phyloP scores from a whole-genome alignment of 2,113 vertebrate species.

The Oncorhynchus mykiss region DNA sequence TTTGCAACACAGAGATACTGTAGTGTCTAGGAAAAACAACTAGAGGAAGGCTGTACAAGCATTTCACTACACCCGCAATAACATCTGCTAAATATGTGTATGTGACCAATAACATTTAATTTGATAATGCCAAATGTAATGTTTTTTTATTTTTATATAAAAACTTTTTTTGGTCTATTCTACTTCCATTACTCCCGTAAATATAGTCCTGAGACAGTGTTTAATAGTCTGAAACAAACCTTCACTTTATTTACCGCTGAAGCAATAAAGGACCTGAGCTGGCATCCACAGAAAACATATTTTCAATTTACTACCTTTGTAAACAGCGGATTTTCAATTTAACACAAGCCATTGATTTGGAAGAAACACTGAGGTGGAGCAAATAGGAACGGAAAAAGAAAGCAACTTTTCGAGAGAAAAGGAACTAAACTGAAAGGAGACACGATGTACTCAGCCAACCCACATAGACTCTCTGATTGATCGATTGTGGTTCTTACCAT shows the following conservation, averaged over 20 bases:
- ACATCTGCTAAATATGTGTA: neutral
- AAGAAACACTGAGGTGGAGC: constrained; percentile 10
- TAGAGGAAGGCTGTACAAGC: constrained; percentile 5
- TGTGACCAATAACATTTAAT: too few species aligned
- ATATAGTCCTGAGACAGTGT: constrained; percentile 8
- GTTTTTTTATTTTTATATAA: neutral
- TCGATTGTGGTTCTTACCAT: constrained; percentile 37
- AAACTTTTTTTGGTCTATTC: too few species aligned
- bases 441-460: neutral
- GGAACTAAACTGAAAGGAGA: neutral
- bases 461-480: neutral
- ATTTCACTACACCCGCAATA: constrained; percentile 44
- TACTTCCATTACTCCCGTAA: too few species aligned
- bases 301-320: constrained; percentile 6
- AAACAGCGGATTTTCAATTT: constrained; percentile 14
- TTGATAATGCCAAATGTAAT: constrained; percentile 10
- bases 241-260: constrained; percentile 17
- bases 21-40: constrained; percentile 13
- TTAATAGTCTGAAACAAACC: constrained; percentile 35
- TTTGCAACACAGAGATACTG: neutral
- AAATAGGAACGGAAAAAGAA: neutral
- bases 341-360: neutral
- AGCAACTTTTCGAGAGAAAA: neutral
- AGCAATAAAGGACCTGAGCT: constrained; percentile 14
- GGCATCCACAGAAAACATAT: constrained; percentile 1